Base-by-base conservation (phyloP, 1,140 invertebrate species). In the Achroia grisella region DNA sequence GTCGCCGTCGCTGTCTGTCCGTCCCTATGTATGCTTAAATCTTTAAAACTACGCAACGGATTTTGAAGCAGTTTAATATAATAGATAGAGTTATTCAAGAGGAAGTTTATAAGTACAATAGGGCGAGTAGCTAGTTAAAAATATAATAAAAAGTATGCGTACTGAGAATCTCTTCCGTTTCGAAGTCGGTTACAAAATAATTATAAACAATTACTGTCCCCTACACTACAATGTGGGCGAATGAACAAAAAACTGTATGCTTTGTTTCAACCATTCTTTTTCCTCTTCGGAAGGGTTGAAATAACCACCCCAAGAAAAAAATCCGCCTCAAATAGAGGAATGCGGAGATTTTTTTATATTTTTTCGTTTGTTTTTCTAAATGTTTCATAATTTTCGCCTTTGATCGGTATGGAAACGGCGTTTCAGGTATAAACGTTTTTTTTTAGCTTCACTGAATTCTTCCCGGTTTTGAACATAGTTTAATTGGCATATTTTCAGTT, bases 321-420 rank as follows among this genome's bases (percentile, higher is more conserved):
- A 66, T 61, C 48, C 55, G 39, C 58, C 62, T 48, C 15, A 56
- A 62, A 23, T 23, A 23, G 17, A 23, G 17, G 66, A 68, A 72
- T 70, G 57, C 54, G 40, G 43, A 56, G 53, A 44, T 42, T 63
- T 59, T 45, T 54, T 23, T 27, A 32, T 15, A 33, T 55, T 52
- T 61, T 53, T 48, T 56, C 40, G 48, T 52, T 53, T 65, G 52
- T 68, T 60, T 71, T 64, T n/a, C 52, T 40, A 58, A 68, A 62
- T 59, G 50, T 63, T 70, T 67, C 50, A 60, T 64, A 65, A 63
- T 68, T 62, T 45, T 68, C 53, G 48, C 48, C 64, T 68, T 71
- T 71, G 62, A 72, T 63, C 56, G 52, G 39, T 17, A 45, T 39
- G 42, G 47, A 45, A 39, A 35, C 35, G 37, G 41, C 39, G 30